Conservation (phyloP, 2,113 vertebrate species). For the Haemorhous mexicanus region DNA sequence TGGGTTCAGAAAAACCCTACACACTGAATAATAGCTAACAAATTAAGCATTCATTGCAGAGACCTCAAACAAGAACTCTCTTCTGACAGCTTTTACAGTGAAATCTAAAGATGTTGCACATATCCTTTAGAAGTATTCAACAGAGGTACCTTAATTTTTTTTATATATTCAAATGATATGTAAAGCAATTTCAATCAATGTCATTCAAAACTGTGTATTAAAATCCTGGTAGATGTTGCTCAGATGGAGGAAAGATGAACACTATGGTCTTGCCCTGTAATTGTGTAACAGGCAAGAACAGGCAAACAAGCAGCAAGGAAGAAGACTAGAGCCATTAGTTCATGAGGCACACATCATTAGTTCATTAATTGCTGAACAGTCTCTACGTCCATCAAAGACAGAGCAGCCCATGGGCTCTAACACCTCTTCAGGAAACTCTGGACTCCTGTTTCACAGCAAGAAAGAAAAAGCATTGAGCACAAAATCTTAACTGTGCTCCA, state of each 20-base stretch:
- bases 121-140: background rate
- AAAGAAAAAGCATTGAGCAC: background rate
- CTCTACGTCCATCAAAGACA: background rate
- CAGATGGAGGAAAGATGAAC: background rate
- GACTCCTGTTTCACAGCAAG: background rate
- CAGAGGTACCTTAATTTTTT: background rate
- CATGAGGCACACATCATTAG: background rate
- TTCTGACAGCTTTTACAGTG: background rate
- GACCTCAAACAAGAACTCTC: background rate
- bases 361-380: background rate
- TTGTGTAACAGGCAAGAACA: background rate
- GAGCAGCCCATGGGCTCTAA: background rate
- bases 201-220: background rate
- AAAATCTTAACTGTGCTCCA: background rate
- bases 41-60: background rate
- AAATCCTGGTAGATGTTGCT: background rate
- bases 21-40: background rate
- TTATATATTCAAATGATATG: background rate
- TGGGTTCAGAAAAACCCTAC: background rate
- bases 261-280: background rate
- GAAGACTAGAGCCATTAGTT: background rate
- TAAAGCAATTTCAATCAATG: background rate
- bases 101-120: background rate
- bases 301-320: background rate
- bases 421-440: background rate